phyloP scores from a whole-genome alignment of 1,140 invertebrate genomes.

The Arctopsyche grandis region DNA sequence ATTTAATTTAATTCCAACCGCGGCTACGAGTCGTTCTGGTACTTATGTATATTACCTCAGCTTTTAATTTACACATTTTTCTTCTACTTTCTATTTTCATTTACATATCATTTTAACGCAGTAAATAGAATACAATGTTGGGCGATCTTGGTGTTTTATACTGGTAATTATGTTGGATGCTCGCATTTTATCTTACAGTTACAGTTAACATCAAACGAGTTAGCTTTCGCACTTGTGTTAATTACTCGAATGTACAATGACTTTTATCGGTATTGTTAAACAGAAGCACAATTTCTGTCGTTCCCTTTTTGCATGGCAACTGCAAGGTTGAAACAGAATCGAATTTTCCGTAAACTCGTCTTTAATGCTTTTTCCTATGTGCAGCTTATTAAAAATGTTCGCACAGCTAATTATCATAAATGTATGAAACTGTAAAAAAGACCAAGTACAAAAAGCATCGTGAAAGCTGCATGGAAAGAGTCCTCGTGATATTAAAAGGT shows the following conservation, averaged over 20 bases:
- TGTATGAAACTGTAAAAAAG: not conserved
- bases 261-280: conserved; percentile 2
- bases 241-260: conserved; percentile 26
- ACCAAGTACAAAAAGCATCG: not conserved
- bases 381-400: conserved; percentile 1
- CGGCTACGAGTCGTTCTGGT: too few species aligned
- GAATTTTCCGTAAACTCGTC: too few species aligned
- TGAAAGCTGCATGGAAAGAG: not conserved
- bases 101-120: too few species aligned
- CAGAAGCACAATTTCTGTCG: not conserved
- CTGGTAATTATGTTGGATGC: conserved; percentile 19
- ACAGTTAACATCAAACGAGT: conserved; percentile 18
- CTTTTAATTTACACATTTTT: too few species aligned
- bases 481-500: not conserved
- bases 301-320: not conserved
- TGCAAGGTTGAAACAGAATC: too few species aligned
- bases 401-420: not conserved
- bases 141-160: not conserved
- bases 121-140: too few species aligned
- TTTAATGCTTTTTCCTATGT: too few species aligned
- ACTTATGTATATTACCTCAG: too few species aligned
- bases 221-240: conserved; percentile 22
- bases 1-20: too few species aligned
- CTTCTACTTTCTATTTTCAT: too few species aligned
- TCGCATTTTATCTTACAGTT: not conserved